A percentile compares a stretch with the other conserved stretches of the same genome.
phyloP scores from a whole-genome alignment of 2,888 invertebrate genomes.

The Drosophila quinaria region DNA sequence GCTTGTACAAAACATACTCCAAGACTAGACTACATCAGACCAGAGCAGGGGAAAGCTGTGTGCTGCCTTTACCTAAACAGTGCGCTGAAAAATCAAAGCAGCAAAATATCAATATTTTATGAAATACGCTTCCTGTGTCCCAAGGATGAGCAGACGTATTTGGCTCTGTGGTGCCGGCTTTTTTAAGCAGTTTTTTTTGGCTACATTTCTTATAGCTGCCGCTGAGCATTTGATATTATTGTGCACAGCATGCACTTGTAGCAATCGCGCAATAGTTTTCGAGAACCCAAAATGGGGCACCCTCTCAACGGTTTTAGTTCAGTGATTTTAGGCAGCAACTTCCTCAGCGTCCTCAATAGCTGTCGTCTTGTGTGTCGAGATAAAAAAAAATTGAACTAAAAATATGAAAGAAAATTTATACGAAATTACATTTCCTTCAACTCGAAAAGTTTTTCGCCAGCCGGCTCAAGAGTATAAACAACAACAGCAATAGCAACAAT shows the following conservation, averaged over 20 bases:
- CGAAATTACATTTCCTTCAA: constrained; percentile 78
- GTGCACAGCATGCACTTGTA: constrained; percentile 71
- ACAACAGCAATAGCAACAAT: constrained; percentile 39
- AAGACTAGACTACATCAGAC: constrained; percentile 11
- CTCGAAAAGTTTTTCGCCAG: constrained; percentile 75
- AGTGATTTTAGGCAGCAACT: constrained; percentile 78
- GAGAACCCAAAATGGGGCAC: constrained; percentile 27
- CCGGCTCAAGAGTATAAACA: constrained; percentile 47
- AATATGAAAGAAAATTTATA: constrained; percentile 39
- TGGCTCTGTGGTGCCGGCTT: constrained; percentile 42
- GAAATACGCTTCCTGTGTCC: constrained; percentile 77
- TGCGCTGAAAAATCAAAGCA: constrained; percentile 75
- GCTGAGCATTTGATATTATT: constrained; percentile 36
- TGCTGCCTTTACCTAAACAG: constrained; percentile 77
- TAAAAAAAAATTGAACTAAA: constrained; percentile 8
- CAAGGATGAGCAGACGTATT: constrained; percentile 40
- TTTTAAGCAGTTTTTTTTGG: not conserved
- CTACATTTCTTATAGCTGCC: constrained; percentile 7
- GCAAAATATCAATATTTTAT: constrained; percentile 82
- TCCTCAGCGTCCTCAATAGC: constrained; percentile 54
- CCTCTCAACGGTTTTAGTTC: constrained; percentile 75
- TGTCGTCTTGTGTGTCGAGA: constrained; percentile 44
- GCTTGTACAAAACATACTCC: constrained; percentile 21
- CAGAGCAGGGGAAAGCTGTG: constrained; percentile 14
- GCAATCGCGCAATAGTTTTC: constrained; percentile 60